Evolutionary conservation across 1,140 invertebrate genomes (phyloP).

Genomic region (Protaetia brevitarsis): DNA sequence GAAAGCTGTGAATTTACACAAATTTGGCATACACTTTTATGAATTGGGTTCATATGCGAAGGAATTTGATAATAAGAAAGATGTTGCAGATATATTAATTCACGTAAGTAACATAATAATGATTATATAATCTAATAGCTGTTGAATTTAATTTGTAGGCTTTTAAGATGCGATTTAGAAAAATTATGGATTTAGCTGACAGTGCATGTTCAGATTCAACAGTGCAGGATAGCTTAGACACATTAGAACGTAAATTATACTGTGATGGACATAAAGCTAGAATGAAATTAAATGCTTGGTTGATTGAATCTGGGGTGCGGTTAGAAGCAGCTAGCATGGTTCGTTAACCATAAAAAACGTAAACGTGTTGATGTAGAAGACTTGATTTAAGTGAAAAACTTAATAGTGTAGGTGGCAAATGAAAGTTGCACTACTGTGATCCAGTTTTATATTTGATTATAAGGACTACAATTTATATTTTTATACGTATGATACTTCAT

Average conservation of each 20-base stretch:
- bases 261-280: constrained; percentile 60
- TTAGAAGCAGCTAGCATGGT: constrained; percentile 69
- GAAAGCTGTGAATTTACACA: constrained; percentile 72
- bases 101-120: constrained; percentile 56
- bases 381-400: constrained; percentile 8
- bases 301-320: constrained; percentile 57
- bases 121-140: constrained; percentile 6
- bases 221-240: constrained; percentile 57
- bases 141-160: constrained; percentile 34
- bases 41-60: constrained; percentile 70
- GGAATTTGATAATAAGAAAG: constrained; percentile 62
- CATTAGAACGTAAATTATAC: constrained; percentile 64
- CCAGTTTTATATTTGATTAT: background rate
- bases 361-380: constrained; percentile 62
- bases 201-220: constrained; percentile 58
- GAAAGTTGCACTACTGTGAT: background rate
- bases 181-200: constrained; percentile 65
- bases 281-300: constrained; percentile 64
- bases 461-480: background rate
- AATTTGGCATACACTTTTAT: constrained; percentile 76
- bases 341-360: constrained; percentile 70
- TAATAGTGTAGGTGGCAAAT: constrained; percentile 11
- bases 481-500: too few species aligned
- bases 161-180: constrained; percentile 54
- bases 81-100: constrained; percentile 61